Evolutionary conservation across 2,888 invertebrate species (phyloP).

Genomic region (Glomeris marginata): DNA sequence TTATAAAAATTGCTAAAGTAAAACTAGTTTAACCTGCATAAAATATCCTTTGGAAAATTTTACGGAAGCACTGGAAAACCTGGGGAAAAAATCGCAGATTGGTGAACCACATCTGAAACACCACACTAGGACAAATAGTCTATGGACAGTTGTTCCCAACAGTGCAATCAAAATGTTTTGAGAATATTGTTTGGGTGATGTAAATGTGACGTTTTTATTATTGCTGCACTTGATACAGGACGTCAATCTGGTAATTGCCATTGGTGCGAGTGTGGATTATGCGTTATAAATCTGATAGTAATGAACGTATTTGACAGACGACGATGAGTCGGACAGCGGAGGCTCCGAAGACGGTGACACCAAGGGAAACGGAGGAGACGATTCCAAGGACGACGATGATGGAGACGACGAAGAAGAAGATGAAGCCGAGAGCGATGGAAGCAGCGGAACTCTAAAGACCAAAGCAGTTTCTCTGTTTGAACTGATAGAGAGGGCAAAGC

Average conservation of each 20-base stretch:
- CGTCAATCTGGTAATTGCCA: slow-evolving; percentile 16
- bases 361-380: slow-evolving; percentile 59
- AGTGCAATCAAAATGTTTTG: no score
- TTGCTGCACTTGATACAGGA: slow-evolving; percentile 15
- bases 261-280: slow-evolving; percentile 13
- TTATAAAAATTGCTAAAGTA: no score
- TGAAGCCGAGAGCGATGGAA: slow-evolving; percentile 15
- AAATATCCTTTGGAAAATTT: no score
- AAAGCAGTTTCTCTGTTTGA: slow-evolving; percentile 25
- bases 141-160: no score
- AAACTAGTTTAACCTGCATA: no score
- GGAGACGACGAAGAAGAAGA: slow-evolving; percentile 25
- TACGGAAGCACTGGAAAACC: no score
- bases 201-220: no score
- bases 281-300: neutral
- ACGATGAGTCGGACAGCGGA: slow-evolving; percentile 85
- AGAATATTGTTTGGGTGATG: neutral
- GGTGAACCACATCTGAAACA: no score
- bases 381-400: slow-evolving; percentile 54
- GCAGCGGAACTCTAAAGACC: slow-evolving; percentile 10
- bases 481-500: slow-evolving; percentile 36
- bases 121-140: no score
- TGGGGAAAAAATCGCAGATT: no score
- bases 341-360: slow-evolving; percentile 84
- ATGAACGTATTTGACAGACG: slow-evolving; percentile 26